phyloP scores from a whole-genome alignment of 1,140 invertebrate species.

The Drosophila nasuta region DNA sequence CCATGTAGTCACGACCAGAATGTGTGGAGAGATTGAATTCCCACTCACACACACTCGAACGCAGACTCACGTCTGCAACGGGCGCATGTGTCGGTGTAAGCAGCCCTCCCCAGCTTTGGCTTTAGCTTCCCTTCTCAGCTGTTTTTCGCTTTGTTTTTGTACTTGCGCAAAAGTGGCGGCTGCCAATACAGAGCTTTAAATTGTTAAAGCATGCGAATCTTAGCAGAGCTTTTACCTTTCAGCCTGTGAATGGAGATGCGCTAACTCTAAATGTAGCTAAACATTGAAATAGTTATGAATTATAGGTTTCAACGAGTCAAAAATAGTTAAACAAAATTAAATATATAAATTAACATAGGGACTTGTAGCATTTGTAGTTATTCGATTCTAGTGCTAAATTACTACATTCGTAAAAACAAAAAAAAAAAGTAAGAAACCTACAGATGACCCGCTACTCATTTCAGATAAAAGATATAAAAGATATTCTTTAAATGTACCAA shows the following conservation, averaged over 20 bases:
- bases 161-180: constrained; percentile 68
- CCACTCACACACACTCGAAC: constrained; percentile 23
- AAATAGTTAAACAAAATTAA: too few species aligned
- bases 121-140: constrained; percentile 50
- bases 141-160: constrained; percentile 63
- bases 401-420: too few species aligned
- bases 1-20: constrained; percentile 35
- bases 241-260: too few species aligned
- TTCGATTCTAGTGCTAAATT: too few species aligned
- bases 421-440: too few species aligned
- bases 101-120: constrained; percentile 14
- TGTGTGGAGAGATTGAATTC: constrained; percentile 59
- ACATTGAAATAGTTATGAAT: not conserved
- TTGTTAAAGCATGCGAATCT: not conserved
- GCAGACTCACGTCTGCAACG: constrained; percentile 36
- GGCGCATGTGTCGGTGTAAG: constrained; percentile 45
- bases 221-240: too few species aligned
- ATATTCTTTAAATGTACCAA: too few species aligned
- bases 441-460: too few species aligned
- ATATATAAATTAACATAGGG: too few species aligned
- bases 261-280: not conserved
- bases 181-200: constrained; percentile 2
- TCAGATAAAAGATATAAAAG: too few species aligned
- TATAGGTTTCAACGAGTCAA: too few species aligned
- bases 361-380: too few species aligned